Evolutionary conservation across 2,113 vertebrate genomes (phyloP).

Genomic region (Callorhinus ursinus): DNA sequence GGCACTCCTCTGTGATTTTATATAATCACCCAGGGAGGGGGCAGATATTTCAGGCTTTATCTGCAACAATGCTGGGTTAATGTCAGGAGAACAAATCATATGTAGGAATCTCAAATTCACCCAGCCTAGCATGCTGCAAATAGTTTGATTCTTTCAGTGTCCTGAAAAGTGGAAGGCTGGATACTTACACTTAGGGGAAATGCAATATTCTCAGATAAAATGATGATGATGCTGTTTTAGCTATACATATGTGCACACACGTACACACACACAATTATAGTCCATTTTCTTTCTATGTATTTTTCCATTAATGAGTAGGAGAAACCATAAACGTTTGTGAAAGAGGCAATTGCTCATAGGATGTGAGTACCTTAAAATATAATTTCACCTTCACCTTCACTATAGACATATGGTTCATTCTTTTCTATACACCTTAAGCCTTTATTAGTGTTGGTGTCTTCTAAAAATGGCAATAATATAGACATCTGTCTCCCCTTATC

Average conservation of each 20-base stretch:
- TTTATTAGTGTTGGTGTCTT: neutral
- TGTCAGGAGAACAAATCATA: slow-evolving; percentile 2
- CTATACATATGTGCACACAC: neutral
- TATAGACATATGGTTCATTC: neutral
- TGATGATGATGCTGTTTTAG: neutral
- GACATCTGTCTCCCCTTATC: neutral
- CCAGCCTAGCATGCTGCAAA: neutral
- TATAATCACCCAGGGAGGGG: neutral
- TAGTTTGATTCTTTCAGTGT: neutral
- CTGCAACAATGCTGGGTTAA: neutral
- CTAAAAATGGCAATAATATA: neutral
- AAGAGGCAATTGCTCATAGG: neutral
- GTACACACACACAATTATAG: neutral
- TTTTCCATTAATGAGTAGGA: neutral
- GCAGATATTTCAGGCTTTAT: neutral
- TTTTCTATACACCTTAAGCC: neutral
- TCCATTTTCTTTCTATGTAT: neutral
- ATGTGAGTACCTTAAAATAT: neutral
- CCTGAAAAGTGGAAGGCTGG: neutral
- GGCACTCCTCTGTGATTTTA: neutral
- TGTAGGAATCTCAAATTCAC: neutral
- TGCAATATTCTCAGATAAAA: neutral
- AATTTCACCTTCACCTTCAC: neutral
- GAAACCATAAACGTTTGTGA: neutral
- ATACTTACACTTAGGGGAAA: neutral